A percentile compares a stretch with the other conserved stretches of the same genome.
Evolutionary conservation across 30 jellyfish, hydroid and myxozoan species (phyloP).

Genomic region (Hydractinia symbiolongicarpus): DNA sequence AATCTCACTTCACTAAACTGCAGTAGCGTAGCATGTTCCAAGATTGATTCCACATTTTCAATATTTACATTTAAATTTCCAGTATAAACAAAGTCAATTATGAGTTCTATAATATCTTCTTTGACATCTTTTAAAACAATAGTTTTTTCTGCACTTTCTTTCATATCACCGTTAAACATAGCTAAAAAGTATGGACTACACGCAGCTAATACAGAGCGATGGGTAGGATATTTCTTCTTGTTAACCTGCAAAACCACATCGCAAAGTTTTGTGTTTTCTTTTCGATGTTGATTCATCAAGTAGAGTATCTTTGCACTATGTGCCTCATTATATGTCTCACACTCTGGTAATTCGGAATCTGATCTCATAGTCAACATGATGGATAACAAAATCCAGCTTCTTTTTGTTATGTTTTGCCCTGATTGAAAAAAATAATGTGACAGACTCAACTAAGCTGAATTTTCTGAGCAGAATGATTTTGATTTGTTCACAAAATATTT

Average conservation of each 20-base stretch:
- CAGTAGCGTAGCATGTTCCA: slow-evolving; percentile 61
- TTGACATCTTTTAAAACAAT: slow-evolving; percentile 71
- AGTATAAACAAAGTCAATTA: slow-evolving; percentile 79
- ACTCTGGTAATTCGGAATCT: slow-evolving; percentile 46
- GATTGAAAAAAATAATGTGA: too few species aligned
- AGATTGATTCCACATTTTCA: slow-evolving; percentile 73
- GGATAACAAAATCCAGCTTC: too few species aligned
- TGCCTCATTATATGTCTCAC: slow-evolving; percentile 22
- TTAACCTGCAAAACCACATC: slow-evolving; percentile 72
- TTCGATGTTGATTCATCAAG: slow-evolving; percentile 75
- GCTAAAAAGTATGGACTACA: slow-evolving; percentile 95
- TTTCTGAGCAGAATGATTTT: too few species aligned
- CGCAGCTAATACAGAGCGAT: slow-evolving; percentile 94
- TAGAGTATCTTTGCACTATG: slow-evolving; percentile 62
- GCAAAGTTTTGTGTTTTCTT: slow-evolving; percentile 71
- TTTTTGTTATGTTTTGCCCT: too few species aligned
- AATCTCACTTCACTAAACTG: slow-evolving; percentile 80
- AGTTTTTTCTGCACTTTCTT: slow-evolving; percentile 71
- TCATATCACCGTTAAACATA: slow-evolving; percentile 86
- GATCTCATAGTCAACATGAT: slow-evolving; percentile 70
- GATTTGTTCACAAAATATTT: too few species aligned
- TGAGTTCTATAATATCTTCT: slow-evolving; percentile 39
- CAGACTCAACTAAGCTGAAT: too few species aligned
- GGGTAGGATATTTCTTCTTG: slow-evolving; percentile 56
- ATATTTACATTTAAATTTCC: slow-evolving; percentile 64